Evolutionary conservation across 2,888 invertebrate species (phyloP).

Genomic region (Agonum fuliginosum): DNA sequence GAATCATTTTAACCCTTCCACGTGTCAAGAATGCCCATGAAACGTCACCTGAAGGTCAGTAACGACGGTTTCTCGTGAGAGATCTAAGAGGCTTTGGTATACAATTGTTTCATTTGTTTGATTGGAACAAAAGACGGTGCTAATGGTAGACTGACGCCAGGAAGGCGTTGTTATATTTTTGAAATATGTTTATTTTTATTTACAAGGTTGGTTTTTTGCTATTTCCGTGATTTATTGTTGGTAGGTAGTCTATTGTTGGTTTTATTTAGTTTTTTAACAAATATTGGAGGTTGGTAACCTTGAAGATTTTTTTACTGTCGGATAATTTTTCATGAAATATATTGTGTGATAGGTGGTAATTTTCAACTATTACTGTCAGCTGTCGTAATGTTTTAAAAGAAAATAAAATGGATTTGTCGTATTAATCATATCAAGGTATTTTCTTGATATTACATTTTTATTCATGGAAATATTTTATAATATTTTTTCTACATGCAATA

Average conservation of each 20-base stretch:
- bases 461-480: not conserved
- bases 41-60: constrained; percentile 29
- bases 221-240: constrained; percentile 4
- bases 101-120: constrained; percentile 34
- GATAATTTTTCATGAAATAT: not conserved
- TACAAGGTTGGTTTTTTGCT: constrained; percentile 14
- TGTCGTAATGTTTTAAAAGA: not conserved
- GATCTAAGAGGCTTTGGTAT: constrained; percentile 6
- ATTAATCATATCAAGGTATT: not conserved
- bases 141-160: constrained; percentile 17
- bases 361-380: not conserved
- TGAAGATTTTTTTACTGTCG: not conserved
- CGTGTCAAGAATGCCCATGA: constrained; percentile 17
- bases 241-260: not conserved
- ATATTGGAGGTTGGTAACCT: constrained; percentile 16
- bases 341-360: constrained; percentile 18
- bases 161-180: constrained; percentile 1
- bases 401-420: not conserved
- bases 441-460: not conserved
- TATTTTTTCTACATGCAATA: too few relatives aligned
- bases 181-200: constrained; percentile 16
- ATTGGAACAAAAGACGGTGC: constrained; percentile 27
- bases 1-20: constrained; percentile 14
- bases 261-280: constrained; percentile 6
- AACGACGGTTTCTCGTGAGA: constrained; percentile 27